Percentiles rank a stretch among this genome's conserved stretches.
These are phyloP conservation scores for Rhadina sibilatrix DNA, from an alignment of 2,113 vertebrate genomes.

Conservation along the genomic window DNA sequence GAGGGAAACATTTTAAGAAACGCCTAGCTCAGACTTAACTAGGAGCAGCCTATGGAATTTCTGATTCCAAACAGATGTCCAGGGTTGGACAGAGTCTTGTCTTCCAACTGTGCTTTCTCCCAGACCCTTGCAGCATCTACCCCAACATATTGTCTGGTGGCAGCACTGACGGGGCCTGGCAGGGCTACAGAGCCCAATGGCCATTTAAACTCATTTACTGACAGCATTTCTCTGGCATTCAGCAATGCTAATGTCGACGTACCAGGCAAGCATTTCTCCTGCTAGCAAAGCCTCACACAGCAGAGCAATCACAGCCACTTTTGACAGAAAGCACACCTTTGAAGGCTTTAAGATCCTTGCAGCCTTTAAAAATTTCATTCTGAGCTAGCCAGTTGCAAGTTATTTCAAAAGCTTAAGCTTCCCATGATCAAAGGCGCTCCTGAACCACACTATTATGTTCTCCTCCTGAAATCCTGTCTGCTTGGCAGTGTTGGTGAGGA, in stretches of 20 bases:
- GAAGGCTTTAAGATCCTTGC: conserved; percentile 61
- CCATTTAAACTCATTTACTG: neutral
- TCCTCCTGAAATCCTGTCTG: conserved; percentile 65
- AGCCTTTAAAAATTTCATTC: conserved; percentile 65
- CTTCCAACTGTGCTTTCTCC: neutral
- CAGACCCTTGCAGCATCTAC: neutral
- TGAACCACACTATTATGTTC: conserved; percentile 66
- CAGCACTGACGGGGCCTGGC: neutral
- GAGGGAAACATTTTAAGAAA: neutral
- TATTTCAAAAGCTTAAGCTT: conserved; percentile 66
- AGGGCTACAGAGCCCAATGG: neutral
- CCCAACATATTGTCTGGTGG: neutral
- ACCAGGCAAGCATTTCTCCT: neutral
- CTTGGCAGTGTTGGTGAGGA: conserved; percentile 29
- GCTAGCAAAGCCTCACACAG: neutral
- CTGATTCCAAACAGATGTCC: neutral
- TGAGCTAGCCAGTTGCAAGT: conserved; percentile 62
- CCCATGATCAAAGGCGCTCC: conserved; percentile 45
- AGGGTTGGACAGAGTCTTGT: neutral
- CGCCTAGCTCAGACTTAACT: neutral
- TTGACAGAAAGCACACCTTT: conserved; percentile 61
- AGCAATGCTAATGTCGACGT: neutral
- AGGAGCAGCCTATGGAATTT: neutral
- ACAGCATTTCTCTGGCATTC: neutral
- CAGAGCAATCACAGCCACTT: conserved; percentile 22